Percentiles rank a stretch among this genome's conserved stretches.
Evolutionary conservation across 2,113 vertebrate species (phyloP).

Genomic region (Synodontis membranacea): DNA sequence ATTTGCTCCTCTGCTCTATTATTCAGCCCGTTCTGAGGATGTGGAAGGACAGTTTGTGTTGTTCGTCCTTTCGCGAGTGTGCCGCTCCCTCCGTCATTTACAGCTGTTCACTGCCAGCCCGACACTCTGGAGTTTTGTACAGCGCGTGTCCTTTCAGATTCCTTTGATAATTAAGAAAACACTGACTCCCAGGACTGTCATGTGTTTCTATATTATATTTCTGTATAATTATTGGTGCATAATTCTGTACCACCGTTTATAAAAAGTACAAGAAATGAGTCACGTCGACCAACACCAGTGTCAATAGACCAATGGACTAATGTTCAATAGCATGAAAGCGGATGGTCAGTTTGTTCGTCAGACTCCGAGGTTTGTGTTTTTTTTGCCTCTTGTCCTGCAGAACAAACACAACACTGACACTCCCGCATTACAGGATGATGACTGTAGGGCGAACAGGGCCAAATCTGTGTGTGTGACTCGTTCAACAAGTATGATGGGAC

Average conservation of each 20-base stretch:
- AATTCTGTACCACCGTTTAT: neutral
- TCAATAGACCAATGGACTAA: neutral
- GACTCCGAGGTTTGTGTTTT: neutral
- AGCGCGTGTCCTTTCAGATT: neutral
- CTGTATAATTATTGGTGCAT: neutral
- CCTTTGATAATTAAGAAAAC: neutral
- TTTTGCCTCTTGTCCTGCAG: neutral
- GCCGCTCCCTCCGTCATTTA: neutral
- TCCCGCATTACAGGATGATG: neutral
- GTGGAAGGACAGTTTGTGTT: neutral
- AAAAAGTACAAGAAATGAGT: neutral
- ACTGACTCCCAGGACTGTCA: neutral
- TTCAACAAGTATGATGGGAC: neutral
- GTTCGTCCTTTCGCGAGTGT: neutral
- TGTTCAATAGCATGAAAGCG: no score
- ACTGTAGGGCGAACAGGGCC: neutral
- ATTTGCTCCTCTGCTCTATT: neutral
- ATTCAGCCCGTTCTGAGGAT: neutral
- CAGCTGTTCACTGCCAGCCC: neutral
- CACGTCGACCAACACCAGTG: neutral
- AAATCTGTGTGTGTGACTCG: neutral
- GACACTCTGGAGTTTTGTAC: neutral
- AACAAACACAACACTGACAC: neutral
- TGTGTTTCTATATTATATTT: neutral
- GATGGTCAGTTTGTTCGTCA: neutral